phyloP scores from a whole-genome alignment of 1,140 invertebrate species.

The Grapholita molesta region DNA sequence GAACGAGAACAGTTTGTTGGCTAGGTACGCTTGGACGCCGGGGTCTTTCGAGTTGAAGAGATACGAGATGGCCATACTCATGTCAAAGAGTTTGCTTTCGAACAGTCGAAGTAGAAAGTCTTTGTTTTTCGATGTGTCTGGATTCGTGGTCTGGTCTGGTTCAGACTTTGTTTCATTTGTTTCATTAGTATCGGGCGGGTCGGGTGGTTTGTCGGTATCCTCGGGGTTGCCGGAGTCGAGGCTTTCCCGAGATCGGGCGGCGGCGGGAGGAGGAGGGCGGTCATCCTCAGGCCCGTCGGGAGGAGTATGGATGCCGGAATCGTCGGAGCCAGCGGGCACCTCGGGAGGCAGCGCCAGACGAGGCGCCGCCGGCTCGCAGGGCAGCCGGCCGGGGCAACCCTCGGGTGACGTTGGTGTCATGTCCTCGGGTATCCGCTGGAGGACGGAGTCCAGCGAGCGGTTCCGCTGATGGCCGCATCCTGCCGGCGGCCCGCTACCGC shows the following conservation, averaged over 20 bases:
- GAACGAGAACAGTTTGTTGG: conserved; percentile 98
- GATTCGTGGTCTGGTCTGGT: conserved; percentile 24
- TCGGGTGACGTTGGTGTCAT: conserved; percentile 89
- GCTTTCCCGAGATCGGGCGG: conserved; percentile 81
- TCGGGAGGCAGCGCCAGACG: conserved; percentile 90
- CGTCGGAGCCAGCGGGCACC: conserved; percentile 88
- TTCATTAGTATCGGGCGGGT: conserved; percentile 63
- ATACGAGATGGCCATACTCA: conserved; percentile 98
- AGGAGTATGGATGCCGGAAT: conserved; percentile 88
- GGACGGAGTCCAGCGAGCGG: conserved; percentile 91
- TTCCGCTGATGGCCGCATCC: conserved; percentile 89
- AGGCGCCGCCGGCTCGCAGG: conserved; percentile 85
- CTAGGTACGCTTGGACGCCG: conserved; percentile 96
- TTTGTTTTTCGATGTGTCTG: conserved; percentile 65
- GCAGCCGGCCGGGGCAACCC: conserved; percentile 79
- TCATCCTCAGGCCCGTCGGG: conserved; percentile 63
- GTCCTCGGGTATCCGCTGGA: conserved; percentile 91
- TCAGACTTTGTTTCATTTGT: conserved; percentile 33
- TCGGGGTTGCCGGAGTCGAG: conserved; percentile 84
- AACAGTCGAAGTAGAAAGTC: conserved; percentile 91
- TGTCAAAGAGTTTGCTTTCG: conserved; percentile 98
- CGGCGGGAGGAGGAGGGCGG: conserved; percentile 55
- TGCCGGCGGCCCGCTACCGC: conserved; percentile 60
- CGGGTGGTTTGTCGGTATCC: conserved; percentile 71
- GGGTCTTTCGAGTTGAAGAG: conserved; percentile 99